These are phyloP conservation scores for Vanessa atalanta DNA, from an alignment of 1,140 invertebrate genomes.

Conservation along the genomic window DNA sequence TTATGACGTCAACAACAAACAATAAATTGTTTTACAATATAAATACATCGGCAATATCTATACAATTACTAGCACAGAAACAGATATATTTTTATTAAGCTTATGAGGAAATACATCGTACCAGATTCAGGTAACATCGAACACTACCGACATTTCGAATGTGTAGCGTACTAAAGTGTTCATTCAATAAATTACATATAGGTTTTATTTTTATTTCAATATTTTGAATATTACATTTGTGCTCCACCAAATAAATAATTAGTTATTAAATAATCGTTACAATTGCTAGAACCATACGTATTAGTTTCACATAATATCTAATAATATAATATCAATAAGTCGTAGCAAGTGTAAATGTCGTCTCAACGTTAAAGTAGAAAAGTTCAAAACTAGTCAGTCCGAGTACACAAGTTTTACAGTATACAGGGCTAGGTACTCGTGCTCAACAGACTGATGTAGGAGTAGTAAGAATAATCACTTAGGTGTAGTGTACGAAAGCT, in stretches of 20 bases:
- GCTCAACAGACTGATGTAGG: background rate
- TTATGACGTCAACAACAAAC: slow-evolving; percentile 33
- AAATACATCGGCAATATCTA: background rate
- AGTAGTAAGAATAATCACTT: background rate
- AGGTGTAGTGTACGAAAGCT: background rate
- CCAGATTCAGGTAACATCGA: background rate
- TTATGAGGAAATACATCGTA: background rate
- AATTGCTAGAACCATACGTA: slow-evolving; percentile 1
- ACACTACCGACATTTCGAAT: slow-evolving; percentile 1
- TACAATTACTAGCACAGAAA: background rate
- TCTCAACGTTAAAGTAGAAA: slow-evolving; percentile 22
- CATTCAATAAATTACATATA: background rate
- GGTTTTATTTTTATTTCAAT: slow-evolving; percentile 15
- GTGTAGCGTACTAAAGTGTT: background rate
- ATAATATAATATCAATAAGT: slow-evolving; percentile 1
- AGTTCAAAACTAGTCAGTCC: slow-evolving; percentile 16
- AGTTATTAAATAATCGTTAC: slow-evolving; percentile 15
- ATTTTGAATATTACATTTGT: slow-evolving; percentile 16
- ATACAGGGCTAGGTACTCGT: background rate
- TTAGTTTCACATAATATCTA: background rate
- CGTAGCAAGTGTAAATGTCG: slow-evolving; percentile 17
- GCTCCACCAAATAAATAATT: slow-evolving; percentile 18
- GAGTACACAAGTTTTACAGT: slow-evolving; percentile 1
- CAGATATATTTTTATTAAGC: background rate
- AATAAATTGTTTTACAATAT: slow-evolving; percentile 26